Base-by-base conservation (phyloP, 1,140 invertebrate genomes). In the Caenorhabditis briggsae region DNA sequence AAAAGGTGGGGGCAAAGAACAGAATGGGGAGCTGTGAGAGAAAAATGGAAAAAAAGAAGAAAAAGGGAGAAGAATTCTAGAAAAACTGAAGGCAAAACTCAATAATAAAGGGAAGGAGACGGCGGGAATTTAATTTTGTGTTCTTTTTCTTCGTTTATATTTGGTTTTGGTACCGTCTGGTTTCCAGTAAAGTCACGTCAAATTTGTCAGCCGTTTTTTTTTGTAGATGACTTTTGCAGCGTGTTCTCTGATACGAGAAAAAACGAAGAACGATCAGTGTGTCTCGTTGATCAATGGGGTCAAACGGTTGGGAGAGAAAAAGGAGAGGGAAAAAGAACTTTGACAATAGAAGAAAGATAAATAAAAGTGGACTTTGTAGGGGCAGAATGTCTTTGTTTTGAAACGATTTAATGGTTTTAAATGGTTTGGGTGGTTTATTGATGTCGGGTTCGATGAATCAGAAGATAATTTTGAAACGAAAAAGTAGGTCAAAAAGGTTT, bases 121-220 rank as follows among this genome's bases (percentile, higher is more conserved):
- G 55, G 5, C 12, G 82, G 43, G 59, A 83, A 83, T 78, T 50
- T 16, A 50, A 78, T 78, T 78, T 50, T 14, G 33, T 33, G 61
- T 41, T 65, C 20, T 20, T 23, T 65, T 65, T 33, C 20, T 9
- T 59, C 41, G 64, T 33, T 50, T 50, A 18, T 78, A 20, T 50
- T 78, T 78, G 23, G 20, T 43, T 46, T 43, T 58, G 11, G n/a
- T 46, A 2, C 18, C 55, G 16, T 8, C 8, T n/a, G 5, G 55
- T 61, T 58, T 7, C 82, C 25, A 83, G 46, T 61, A 83, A 59
- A 58, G 46, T 59, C 82, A 59, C 82, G 55, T 83, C 74, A 33
- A 33, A 33, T 55, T 82, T 82, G 12, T 23, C 23, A 33, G 33
- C 33, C 33, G 33, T 55, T 48, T 50, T 82, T 82, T 82, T 18